Conservation (phyloP, 2,888 invertebrate species). For the Mechanitis mazaeus region DNA sequence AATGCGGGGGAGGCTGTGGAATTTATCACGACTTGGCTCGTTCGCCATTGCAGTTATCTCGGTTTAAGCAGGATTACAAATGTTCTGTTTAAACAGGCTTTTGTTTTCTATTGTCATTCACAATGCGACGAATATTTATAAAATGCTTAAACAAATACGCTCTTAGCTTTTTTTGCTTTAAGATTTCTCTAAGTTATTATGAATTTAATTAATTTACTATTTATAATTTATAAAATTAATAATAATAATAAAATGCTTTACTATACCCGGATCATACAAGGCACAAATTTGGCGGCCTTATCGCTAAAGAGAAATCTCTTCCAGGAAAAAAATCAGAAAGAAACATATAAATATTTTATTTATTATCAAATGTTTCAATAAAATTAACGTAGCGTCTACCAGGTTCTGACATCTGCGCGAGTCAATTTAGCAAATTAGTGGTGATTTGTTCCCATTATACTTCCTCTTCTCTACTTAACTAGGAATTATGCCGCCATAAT, state of each 20-base stretch:
- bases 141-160: not conserved
- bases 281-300: too few relatives aligned
- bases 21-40: constrained; percentile 29
- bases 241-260: too few relatives aligned
- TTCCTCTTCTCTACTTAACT: constrained; percentile 9
- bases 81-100: constrained; percentile 10
- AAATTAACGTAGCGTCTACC: constrained; percentile 2
- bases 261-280: too few relatives aligned
- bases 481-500: constrained; percentile 12
- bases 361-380: not conserved
- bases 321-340: too few relatives aligned
- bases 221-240: too few relatives aligned
- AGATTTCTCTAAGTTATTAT: too few relatives aligned
- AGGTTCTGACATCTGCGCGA: constrained; percentile 8
- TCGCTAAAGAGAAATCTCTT: too few relatives aligned
- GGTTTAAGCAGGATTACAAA: constrained; percentile 25
- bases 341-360: too few relatives aligned
- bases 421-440: constrained; percentile 15
- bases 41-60: constrained; percentile 23
- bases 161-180: not conserved
- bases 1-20: constrained; percentile 45
- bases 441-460: constrained; percentile 7
- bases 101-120: constrained; percentile 1
- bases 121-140: not conserved
- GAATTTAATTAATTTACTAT: too few relatives aligned